phyloP scores from a whole-genome alignment of 2,113 vertebrate genomes.

The Elanoides forficatus region DNA sequence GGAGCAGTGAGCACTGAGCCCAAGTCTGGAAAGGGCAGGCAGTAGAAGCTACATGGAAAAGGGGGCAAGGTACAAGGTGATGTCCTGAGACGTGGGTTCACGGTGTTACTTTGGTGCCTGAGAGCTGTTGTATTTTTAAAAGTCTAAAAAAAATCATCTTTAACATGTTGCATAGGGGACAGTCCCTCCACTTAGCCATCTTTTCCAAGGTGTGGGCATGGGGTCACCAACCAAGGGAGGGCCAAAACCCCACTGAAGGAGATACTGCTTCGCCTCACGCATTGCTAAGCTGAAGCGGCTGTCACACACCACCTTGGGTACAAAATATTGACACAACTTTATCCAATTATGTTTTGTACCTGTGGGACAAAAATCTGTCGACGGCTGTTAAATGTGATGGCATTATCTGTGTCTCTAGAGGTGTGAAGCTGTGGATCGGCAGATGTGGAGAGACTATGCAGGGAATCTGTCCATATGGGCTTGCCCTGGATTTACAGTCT shows the following conservation, averaged over 20 bases:
- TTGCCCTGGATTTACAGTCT: background rate
- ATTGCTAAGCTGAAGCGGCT: background rate
- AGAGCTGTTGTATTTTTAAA: background rate
- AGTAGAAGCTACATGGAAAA: background rate
- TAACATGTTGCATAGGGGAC: background rate
- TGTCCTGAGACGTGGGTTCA: background rate
- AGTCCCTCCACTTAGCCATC: background rate
- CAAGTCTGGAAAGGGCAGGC: background rate
- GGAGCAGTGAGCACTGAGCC: background rate
- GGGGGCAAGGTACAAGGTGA: background rate
- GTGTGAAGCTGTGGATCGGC: background rate
- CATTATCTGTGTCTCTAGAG: background rate
- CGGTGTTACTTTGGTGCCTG: background rate
- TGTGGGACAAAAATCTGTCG: background rate
- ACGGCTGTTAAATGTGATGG: constrained; percentile 16
- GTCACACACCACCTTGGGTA: background rate
- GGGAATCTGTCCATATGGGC: background rate
- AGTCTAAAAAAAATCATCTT: background rate
- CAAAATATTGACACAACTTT: constrained; percentile 7
- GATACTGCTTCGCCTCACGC: background rate
- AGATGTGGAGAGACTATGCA: background rate
- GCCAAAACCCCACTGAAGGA: background rate
- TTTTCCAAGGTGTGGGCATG: background rate
- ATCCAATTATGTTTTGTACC: background rate
- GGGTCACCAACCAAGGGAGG: background rate